Percentiles rank a stretch among this genome's conserved stretches.
These are phyloP conservation scores for Machimus rusticus DNA, from an alignment of 2,888 invertebrate genomes.

Conservation along the genomic window DNA sequence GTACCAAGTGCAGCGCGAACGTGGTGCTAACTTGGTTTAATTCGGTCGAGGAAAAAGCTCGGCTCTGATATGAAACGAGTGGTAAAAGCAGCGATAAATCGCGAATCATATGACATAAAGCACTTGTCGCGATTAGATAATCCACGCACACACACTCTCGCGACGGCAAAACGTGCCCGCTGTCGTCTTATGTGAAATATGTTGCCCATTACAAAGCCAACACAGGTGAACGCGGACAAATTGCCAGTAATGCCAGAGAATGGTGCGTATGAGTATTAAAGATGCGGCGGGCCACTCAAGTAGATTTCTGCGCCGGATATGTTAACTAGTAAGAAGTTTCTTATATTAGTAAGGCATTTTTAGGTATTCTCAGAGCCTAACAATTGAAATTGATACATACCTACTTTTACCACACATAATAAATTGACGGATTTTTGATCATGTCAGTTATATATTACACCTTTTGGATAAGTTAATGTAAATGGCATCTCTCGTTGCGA, in stretches of 20 bases:
- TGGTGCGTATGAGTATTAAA: neutral
- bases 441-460: too few species aligned
- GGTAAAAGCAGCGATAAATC: neutral
- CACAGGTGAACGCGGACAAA: neutral
- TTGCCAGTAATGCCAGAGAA: neutral
- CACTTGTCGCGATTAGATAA: constrained; percentile 14
- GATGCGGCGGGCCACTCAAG: neutral
- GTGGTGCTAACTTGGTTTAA: neutral
- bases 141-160: neutral
- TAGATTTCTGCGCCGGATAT: too few species aligned
- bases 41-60: neutral
- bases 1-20: neutral
- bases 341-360: neutral
- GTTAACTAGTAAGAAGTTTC: neutral
- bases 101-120: constrained; percentile 26
- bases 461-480: too few species aligned
- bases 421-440: too few species aligned
- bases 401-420: too few species aligned
- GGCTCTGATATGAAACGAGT: neutral
- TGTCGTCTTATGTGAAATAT: neutral
- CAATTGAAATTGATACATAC: neutral
- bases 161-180: neutral
- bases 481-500: too few species aligned
- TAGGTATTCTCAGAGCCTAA: neutral
- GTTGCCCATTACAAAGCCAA: neutral